Percentiles rank a stretch among this genome's conserved stretches.
phyloP scores from a whole-genome alignment of 2,113 vertebrate species.

The Galbula dea region DNA sequence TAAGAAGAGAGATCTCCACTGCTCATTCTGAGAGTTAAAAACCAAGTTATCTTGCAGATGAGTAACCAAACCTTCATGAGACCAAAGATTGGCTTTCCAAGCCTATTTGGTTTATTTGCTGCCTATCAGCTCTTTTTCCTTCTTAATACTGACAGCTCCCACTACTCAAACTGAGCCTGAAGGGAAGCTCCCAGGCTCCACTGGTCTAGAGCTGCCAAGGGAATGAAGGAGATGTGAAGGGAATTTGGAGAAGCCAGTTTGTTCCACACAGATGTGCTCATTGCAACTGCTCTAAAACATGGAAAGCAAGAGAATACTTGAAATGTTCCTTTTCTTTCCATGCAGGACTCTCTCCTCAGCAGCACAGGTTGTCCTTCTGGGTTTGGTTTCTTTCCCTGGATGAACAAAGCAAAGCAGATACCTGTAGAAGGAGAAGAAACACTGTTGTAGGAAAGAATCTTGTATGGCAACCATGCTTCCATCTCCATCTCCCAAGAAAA shows the following conservation, averaged over 20 bases:
- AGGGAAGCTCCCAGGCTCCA: not conserved
- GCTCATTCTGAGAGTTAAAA: not conserved
- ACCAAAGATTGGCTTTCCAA: not conserved
- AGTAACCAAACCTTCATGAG: not conserved
- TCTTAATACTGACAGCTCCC: not conserved
- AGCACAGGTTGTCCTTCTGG: not conserved
- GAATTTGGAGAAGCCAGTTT: not conserved
- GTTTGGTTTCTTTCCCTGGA: not conserved
- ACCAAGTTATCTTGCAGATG: not conserved
- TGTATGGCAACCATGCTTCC: not conserved
- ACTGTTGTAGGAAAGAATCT: not conserved
- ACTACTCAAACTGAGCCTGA: not conserved
- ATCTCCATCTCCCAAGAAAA: not conserved
- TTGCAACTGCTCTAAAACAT: not conserved
- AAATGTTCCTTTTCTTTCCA: not conserved
- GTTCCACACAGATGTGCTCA: not conserved
- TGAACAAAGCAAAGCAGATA: not conserved
- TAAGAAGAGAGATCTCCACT: not conserved
- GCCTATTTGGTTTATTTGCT: not conserved
- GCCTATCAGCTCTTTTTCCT: not conserved
- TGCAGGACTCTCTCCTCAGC: not conserved
- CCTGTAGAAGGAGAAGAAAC: not conserved
- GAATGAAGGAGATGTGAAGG: not conserved
- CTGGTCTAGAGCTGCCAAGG: not conserved
- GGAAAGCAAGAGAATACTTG: not conserved